These are phyloP conservation scores for Thymelicus acteon DNA, from an alignment of 2,888 invertebrate genomes.

Conservation along the genomic window DNA sequence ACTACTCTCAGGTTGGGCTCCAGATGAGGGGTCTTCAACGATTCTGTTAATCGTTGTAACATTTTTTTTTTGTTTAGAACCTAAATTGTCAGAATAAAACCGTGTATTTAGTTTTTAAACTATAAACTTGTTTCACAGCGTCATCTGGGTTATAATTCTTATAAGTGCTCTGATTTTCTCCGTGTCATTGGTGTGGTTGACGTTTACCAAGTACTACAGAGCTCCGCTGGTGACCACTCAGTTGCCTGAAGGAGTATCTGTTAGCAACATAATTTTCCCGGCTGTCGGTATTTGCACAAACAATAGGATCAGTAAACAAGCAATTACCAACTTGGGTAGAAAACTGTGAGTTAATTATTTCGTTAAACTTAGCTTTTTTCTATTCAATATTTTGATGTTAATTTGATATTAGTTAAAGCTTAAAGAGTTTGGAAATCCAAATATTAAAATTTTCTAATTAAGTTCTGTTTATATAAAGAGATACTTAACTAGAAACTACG, in stretches of 20 bases:
- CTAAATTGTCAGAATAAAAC: too few species aligned
- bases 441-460: not conserved
- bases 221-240: conserved; percentile 75
- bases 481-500: too few species aligned
- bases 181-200: conserved; percentile 68
- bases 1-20: too few species aligned
- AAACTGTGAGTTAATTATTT: conserved; percentile 61
- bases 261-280: conserved; percentile 77
- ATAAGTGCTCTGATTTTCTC: conserved; percentile 70
- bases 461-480: too few species aligned
- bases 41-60: too few species aligned
- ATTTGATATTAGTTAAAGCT: too few species aligned
- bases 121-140: conserved; percentile 50
- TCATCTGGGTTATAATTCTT: conserved; percentile 72
- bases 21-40: too few species aligned
- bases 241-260: conserved; percentile 74
- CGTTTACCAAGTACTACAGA: conserved; percentile 68
- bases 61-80: too few species aligned
- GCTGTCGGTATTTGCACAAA: conserved; percentile 79
- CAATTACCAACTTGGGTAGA: conserved; percentile 64
- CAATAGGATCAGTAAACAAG: conserved; percentile 76
- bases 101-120: too few species aligned
- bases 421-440: too few species aligned
- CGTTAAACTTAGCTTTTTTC: too few species aligned
- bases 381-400: too few species aligned